Evolutionary conservation across 2,113 vertebrate genomes (phyloP), one percentile per base, ranked within the genome.

Genomic region (Dasyornis broadbenti): DNA sequence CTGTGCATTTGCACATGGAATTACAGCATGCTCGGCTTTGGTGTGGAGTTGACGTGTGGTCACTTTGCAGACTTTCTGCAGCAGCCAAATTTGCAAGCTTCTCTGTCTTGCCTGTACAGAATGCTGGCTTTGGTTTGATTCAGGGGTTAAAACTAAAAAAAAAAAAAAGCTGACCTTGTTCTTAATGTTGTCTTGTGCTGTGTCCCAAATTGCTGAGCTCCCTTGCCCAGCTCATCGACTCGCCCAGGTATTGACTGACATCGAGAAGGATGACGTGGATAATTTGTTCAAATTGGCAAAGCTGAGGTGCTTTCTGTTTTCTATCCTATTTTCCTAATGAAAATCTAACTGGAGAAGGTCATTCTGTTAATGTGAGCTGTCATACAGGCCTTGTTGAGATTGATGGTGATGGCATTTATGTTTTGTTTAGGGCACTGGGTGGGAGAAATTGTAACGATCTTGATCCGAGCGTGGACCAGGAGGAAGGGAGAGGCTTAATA

Each of bases 341-440:
- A 89, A 95, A 83, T 91, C 73, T 65, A 87, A 79, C 89, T 24
- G 77, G 61, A 89, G 86, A 91, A 95, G 78, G 87, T 82, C 57
- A 61, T 87, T 82, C 73, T 69, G 16, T 88, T 95, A 94, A 90
- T 66, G 75, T 54, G 80, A 59, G n/a, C 72, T 92, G 93, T 91
- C 87, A 90, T 85, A 30, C 33, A 63, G 54, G 78, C 42, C 66
- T 82, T 50, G 65, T 42, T 79, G 93, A 96, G 93, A 91, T 88
- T 90, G 87, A 94, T 94, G 89, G 57, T 33, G 28, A n/a, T 91
- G 85, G 52, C 85, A 92, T 96, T 97, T 95, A 33, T 84, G 37
- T 69, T 91, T 90, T 91, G 82, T 95, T 86, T 66, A 59, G 80
- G 50, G 50, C 64, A 73, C 16, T 54, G 82, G 33, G 30, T 42